Conservation (phyloP, 2,888 invertebrate genomes). For the Drosophila mimica region DNA sequence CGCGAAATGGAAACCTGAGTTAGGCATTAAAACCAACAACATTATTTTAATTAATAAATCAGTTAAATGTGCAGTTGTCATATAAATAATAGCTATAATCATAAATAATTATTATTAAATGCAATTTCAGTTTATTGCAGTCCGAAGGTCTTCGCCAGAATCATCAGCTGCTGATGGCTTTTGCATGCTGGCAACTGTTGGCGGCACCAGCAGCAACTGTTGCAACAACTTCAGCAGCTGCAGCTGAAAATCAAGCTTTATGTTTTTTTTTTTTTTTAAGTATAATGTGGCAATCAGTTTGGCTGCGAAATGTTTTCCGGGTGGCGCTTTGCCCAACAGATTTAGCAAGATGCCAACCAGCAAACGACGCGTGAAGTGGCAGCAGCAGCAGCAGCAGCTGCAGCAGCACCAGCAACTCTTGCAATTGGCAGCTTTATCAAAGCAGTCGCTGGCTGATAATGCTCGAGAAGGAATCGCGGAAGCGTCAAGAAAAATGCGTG, state of each 20-base stretch:
- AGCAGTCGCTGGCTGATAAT: constrained; percentile 53
- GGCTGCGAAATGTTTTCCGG: constrained; percentile 60
- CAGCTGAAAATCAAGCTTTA: constrained; percentile 25
- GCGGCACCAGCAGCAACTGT: neutral
- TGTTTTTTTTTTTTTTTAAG: constrained; percentile 7
- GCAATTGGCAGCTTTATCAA: constrained; percentile 62
- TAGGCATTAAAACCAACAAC: neutral
- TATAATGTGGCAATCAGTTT: constrained; percentile 55
- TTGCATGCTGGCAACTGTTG: constrained; percentile 18
- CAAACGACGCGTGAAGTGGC: constrained; percentile 61
- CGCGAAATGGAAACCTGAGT: neutral
- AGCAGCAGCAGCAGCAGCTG: constrained; percentile 33
- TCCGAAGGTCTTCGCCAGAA: neutral
- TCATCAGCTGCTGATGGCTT: constrained; percentile 4
- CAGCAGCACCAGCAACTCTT: constrained; percentile 34
- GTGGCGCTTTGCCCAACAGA: constrained; percentile 55
- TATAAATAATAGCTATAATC: neutral
- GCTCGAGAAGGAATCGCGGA: constrained; percentile 72
- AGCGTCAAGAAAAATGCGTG: constrained; percentile 79
- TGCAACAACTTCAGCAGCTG: constrained; percentile 13
- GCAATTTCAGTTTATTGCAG: neutral
- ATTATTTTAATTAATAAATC: neutral
- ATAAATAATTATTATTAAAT: neutral
- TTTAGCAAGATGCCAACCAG: constrained; percentile 34
- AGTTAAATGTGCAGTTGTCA: neutral